phyloP scores from a whole-genome alignment of 2,113 vertebrate genomes.

The Caretta caretta region DNA sequence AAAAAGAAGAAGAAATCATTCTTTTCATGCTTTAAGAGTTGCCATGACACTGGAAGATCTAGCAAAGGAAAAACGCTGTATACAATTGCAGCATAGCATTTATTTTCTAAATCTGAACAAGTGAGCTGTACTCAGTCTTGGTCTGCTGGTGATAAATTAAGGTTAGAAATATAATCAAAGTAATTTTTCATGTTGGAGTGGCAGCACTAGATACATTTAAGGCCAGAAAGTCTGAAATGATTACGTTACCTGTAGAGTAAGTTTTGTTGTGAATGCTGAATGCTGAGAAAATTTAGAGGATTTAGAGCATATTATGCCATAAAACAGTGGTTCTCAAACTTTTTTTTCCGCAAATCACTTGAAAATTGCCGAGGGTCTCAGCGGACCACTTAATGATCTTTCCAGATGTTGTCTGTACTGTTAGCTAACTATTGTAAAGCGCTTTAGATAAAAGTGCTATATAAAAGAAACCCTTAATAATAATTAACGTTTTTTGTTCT shows the following conservation, averaged over 20 bases:
- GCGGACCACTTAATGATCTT: too few relatives aligned
- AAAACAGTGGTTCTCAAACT: background rate
- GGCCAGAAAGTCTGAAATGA: background rate
- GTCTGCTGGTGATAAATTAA: conserved; percentile 10
- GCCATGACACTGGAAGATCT: background rate
- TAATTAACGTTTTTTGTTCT: too few relatives aligned
- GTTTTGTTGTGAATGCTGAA: background rate
- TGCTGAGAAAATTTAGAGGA: background rate
- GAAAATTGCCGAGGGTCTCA: too few relatives aligned
- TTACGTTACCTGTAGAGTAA: background rate
- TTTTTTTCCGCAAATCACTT: too few relatives aligned
- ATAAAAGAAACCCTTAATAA: too few relatives aligned
- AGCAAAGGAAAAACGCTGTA: background rate
- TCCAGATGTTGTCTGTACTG: too few relatives aligned
- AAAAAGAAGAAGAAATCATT: background rate
- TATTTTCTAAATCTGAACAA: conserved; percentile 10
- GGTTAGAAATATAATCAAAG: background rate
- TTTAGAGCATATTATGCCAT: background rate
- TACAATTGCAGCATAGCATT: background rate
- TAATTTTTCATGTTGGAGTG: background rate
- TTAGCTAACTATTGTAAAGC: too few relatives aligned
- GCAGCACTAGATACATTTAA: background rate
- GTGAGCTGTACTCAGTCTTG: background rate
- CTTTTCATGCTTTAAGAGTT: background rate
- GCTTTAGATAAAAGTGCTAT: too few relatives aligned